A percentile compares a stretch with the other conserved stretches of the same genome.
These are phyloP conservation scores for Glaucomys volans DNA, from an alignment of 2,113 vertebrate species.

Conservation along the genomic window DNA sequence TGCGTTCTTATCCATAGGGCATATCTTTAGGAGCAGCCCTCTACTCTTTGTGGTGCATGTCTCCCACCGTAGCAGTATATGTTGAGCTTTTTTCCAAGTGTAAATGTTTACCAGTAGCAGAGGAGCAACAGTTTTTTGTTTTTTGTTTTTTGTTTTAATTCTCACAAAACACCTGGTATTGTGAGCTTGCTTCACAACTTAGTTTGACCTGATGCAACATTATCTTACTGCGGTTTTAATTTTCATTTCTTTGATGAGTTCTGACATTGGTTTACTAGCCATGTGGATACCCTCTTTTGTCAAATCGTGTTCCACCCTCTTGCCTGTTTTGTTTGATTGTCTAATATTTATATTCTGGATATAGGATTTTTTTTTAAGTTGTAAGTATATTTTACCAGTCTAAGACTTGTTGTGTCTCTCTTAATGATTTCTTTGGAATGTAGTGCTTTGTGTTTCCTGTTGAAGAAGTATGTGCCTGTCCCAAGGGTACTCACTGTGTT, in stretches of 20 bases:
- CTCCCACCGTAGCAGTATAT: not conserved
- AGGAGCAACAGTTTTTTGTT: too few species aligned
- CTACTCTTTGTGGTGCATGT: too few species aligned
- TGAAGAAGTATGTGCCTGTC: too few species aligned
- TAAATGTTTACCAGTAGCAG: not conserved
- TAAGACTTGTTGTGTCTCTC: too few species aligned
- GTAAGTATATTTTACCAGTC: too few species aligned
- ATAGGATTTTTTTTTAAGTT: not conserved
- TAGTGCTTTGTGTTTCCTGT: too few species aligned
- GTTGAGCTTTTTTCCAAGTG: not conserved
- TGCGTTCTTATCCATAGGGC: too few species aligned
- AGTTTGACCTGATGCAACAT: not conserved
- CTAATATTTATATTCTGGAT: not conserved
- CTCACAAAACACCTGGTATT: not conserved
- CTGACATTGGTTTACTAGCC: not conserved
- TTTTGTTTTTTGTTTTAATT: not conserved
- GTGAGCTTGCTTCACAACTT: not conserved
- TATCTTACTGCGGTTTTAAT: too few species aligned
- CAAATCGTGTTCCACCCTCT: not conserved
- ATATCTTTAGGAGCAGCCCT: too few species aligned
- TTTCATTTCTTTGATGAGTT: not conserved
- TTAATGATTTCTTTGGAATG: too few species aligned
- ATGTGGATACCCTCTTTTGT: not conserved
- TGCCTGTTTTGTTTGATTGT: not conserved
- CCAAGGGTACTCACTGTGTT: too few species aligned